Evolutionary conservation across 92 coral and sea anemone species (phyloP), one percentile per base, ranked within the genome.

Genomic region (Blastomussa wellsi): DNA sequence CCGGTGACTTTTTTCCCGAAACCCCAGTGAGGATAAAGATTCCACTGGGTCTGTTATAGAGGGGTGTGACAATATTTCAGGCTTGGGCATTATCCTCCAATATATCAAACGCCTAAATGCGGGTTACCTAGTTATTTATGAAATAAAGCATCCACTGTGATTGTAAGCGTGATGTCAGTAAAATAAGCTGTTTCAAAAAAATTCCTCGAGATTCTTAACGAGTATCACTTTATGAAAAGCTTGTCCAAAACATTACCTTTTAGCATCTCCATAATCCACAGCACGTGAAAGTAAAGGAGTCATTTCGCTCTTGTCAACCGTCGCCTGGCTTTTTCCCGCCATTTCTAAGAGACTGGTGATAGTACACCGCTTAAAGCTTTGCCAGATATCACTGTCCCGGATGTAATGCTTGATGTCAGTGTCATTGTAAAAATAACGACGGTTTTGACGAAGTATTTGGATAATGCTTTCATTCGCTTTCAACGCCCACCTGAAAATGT

Each of bases 351-450:
- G 91, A 19, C 92, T 90, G 42, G 90, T 66, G 38, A 95, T 90
- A 7, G 94, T 91, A 60, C 91, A 91, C 51, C 99, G 86, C 55
- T 96, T 96, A 81, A 94, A 96, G 87, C 94, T 96, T 77, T 96
- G 99, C 99, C 99, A 96, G 32, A 95, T 76, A 48, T 96, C 99
- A 81, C 98, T 96, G 87, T 95, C 97, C 72, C 90, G 90, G 81
- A 96, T 93, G 84, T 81, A 92, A 12, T 82, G 91, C 69, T 89
- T 92, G 78, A 96, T 96, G 74, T 83, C 88, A 16, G 86, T 87
- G 85, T 96, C 99, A 16, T 82, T 89, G 84, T 84, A 76, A 84
- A 95, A 96, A 64, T 74, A 86, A 75, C 90, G 98, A 57, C 94
- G 90, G 76, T 92, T 86, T 36, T 89, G 91, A 67, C 95, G 82